Percentiles rank a stretch among this genome's conserved stretches.
Evolutionary conservation across 2,797 vertebrate species (phyloP).

Genomic region (Sylvia borin): DNA sequence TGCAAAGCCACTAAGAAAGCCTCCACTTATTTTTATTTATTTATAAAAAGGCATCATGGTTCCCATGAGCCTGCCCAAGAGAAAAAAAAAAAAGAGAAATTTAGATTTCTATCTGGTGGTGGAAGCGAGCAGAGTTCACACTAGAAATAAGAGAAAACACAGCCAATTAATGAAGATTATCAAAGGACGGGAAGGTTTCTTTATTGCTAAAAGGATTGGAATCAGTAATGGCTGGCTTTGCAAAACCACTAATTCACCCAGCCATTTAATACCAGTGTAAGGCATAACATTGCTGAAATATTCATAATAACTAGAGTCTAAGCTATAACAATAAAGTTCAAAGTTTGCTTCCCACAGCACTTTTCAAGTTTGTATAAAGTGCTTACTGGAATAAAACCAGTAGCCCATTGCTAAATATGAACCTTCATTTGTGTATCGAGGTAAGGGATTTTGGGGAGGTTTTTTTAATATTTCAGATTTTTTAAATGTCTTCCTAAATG

Average conservation of each 20-base stretch:
- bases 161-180: conserved; percentile 1
- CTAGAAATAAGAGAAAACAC: not conserved
- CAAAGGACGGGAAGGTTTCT: not conserved
- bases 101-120: not conserved
- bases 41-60: not conserved
- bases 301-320: not conserved
- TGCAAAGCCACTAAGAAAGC: not conserved
- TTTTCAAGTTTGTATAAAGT: not conserved
- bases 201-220: not conserved
- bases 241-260: not conserved
- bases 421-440: not conserved
- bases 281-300: not conserved
- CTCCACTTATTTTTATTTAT: not conserved
- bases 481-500: not conserved
- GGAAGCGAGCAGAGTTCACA: not conserved
- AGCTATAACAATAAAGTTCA: not conserved
- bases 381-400: not conserved
- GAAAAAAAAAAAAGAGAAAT: accelerated
- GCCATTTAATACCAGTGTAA: not conserved
- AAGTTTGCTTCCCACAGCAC: not conserved
- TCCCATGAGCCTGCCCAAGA: not conserved
- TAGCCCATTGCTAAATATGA: not conserved
- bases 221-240: not conserved
- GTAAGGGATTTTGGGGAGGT: accelerated
- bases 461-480: not conserved